Percentiles rank a stretch among this genome's conserved stretches.
Evolutionary conservation across 2,113 vertebrate genomes (phyloP).

Genomic region (Upupa epops): DNA sequence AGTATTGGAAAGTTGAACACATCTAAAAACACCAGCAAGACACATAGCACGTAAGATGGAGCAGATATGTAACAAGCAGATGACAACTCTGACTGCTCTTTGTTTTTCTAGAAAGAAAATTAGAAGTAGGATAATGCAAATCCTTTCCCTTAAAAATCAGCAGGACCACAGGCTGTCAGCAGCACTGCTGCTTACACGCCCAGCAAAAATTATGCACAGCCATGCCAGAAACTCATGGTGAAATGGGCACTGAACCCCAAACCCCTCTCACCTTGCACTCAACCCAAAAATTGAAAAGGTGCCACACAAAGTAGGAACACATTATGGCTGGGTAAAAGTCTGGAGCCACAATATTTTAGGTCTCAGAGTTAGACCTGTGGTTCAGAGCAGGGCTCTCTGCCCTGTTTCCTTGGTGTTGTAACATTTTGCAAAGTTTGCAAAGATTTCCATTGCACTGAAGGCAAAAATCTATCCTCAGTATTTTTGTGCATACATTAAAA

Average conservation of each 20-base stretch:
- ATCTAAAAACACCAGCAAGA: conserved; percentile 13
- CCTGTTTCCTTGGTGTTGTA: background rate
- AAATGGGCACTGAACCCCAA: background rate
- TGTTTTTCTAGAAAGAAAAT: conserved; percentile 56
- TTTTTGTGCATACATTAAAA: background rate
- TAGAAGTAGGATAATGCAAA: conserved; percentile 51
- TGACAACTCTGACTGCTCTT: conserved; percentile 53
- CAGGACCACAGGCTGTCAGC: background rate
- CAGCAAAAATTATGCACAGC: background rate
- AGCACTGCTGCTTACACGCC: background rate
- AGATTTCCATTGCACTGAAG: background rate
- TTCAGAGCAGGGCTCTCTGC: background rate
- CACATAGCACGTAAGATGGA: background rate
- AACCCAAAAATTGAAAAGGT: background rate
- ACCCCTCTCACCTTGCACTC: background rate
- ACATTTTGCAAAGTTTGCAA: background rate
- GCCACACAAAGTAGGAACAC: background rate
- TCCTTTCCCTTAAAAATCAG: conserved; percentile 37
- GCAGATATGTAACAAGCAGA: conserved; percentile 36
- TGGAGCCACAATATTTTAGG: background rate
- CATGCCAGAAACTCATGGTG: background rate
- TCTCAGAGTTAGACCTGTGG: background rate
- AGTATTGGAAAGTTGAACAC: conserved; percentile 47
- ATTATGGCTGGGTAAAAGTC: background rate
- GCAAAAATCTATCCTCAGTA: background rate